Evolutionary conservation across 64 coral and sea anemone species (phyloP).

Genomic region (Trachythela sp.): DNA sequence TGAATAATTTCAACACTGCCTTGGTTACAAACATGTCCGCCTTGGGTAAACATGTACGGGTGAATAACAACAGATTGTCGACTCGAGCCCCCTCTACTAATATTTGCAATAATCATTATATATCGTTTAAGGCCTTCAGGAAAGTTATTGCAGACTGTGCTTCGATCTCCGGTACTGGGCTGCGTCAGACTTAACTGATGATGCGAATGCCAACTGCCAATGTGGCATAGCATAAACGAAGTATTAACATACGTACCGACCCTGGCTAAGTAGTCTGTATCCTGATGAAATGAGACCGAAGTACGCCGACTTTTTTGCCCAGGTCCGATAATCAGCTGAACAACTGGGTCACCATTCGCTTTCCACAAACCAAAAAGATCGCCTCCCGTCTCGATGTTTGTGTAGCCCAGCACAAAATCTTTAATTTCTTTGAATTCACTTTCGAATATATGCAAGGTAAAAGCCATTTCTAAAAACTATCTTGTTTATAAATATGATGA

Average conservation of each 20-base stretch:
- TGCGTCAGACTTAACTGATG: not conserved
- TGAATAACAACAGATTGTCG: not conserved
- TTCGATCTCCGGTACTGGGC: not conserved
- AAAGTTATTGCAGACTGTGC: not conserved
- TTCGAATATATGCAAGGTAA: not conserved
- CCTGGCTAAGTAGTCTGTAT: not conserved
- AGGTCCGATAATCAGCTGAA: not conserved
- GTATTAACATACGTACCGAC: not conserved
- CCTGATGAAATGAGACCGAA: slow-evolving; percentile 7
- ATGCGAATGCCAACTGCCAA: slow-evolving; percentile 24
- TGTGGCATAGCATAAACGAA: not conserved
- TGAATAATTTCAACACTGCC: not conserved
- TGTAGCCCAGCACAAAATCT: not conserved
- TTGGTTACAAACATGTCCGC: not conserved
- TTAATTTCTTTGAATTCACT: not conserved
- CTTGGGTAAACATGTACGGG: not conserved
- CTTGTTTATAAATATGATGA: too few relatives aligned
- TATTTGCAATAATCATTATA: slow-evolving; percentile 22
- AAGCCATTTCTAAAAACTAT: not conserved
- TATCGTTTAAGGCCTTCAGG: not conserved
- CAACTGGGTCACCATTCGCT: not conserved
- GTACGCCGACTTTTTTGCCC: not conserved
- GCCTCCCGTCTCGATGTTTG: not conserved
- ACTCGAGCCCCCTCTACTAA: not conserved
- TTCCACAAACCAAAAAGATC: slow-evolving; percentile 12